Evolutionary conservation across 1,140 invertebrate species (phyloP), one percentile per base, ranked within the genome.

Genomic region (Colletes latitarsis): DNA sequence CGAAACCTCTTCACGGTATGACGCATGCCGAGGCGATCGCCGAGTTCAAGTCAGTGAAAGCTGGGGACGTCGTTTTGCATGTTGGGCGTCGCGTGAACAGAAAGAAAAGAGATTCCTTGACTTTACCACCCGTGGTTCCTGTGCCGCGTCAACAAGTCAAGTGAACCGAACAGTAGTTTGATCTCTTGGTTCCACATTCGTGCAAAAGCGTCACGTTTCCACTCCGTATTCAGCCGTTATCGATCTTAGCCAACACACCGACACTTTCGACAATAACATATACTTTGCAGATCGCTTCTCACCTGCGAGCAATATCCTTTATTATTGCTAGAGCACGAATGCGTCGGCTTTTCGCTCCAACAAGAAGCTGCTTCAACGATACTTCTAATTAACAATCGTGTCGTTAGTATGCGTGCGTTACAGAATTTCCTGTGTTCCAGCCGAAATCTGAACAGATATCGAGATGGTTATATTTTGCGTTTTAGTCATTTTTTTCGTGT

Each of bases 11-110:
- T 83, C 95, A 96, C 92, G 97, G 97, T 55, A 94, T 98, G 90
- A 98, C 97, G 79, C 98, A 99, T 93, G 95, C 96, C 75, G 97
- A 98, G 92, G 98, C 97, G 19, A 97, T 99, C 88, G 94, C 95
- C 71, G 95, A 97, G 88, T 99, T 99, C 92, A 98, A 98, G 90
- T 96, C 96, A 91, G 96, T 98, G 73, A 97, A 97, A 92, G 95
- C 95, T 88, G 98, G 98, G 55, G 95, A 97, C 90, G 96, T 99
- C 62, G 94, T 96, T 78, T 93, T 99, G 66, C 96, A 97, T 89
- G 95, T 98, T 85, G 95, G 96, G 81, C 94, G 97, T 91, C 94
- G 97, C 67, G 89, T 94, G 57, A 87, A 91, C 6, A 93, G 89
- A 70, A 92, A 93, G 70, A 92, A 92, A 73, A 85, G 92, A 19